These are phyloP conservation scores for Acanthornis magna DNA, from an alignment of 2,797 vertebrate species.

Conservation along the genomic window DNA sequence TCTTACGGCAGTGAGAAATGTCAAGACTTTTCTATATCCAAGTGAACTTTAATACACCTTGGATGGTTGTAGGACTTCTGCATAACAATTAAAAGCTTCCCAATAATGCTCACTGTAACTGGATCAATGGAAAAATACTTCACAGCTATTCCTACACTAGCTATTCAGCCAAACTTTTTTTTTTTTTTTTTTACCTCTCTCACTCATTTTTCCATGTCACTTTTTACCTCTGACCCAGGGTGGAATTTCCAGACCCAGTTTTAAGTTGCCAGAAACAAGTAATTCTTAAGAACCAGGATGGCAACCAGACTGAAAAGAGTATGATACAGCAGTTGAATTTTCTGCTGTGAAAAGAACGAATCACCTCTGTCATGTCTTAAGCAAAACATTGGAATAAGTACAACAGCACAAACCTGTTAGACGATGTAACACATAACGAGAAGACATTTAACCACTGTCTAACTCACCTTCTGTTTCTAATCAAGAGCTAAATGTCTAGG, in stretches of 20 bases:
- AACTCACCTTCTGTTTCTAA: not conserved
- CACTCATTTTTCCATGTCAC: not conserved
- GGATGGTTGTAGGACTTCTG: not conserved
- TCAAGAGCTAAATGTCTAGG: not conserved
- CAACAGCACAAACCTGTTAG: not conserved
- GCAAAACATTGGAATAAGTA: not conserved
- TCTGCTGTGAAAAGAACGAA: not conserved
- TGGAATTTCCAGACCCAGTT: not conserved
- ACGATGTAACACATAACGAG: not conserved
- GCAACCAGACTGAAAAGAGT: not conserved
- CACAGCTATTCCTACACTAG: not conserved
- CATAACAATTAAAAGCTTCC: slow-evolving; percentile 25
- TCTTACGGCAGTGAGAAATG: not conserved
- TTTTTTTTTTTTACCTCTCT: not conserved
- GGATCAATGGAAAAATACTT: not conserved
- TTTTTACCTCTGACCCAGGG: not conserved
- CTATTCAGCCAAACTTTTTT: not conserved
- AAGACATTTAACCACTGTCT: not conserved
- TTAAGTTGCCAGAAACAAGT: not conserved
- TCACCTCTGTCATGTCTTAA: not conserved
- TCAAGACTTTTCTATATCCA: not conserved
- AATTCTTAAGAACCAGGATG: not conserved
- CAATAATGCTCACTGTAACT: not conserved
- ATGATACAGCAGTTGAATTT: not conserved
- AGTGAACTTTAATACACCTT: not conserved